These are phyloP conservation scores for Drosophila littoralis DNA, from an alignment of 1,140 invertebrate species.

Conservation along the genomic window DNA sequence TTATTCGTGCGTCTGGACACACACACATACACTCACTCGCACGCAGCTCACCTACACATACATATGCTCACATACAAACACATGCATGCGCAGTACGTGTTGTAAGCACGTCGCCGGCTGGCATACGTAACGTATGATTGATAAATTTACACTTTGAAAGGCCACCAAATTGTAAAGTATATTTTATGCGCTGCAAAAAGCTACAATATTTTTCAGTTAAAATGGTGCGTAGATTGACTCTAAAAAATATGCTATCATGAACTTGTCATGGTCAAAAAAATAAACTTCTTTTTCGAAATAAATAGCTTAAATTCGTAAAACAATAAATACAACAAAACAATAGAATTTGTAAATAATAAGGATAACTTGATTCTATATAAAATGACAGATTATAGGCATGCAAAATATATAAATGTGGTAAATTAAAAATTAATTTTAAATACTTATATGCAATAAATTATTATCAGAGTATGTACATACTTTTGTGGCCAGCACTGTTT, in stretches of 20 bases:
- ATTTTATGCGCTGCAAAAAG: constrained; percentile 27
- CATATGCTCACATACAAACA: constrained; percentile 15
- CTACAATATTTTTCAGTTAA: background rate
- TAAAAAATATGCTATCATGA: constrained; percentile 3
- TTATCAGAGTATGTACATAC: background rate
- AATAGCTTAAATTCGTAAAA: no score
- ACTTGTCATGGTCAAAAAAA: background rate
- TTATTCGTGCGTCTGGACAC: constrained; percentile 55
- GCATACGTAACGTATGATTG: constrained; percentile 68
- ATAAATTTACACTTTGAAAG: constrained; percentile 73
- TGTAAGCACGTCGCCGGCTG: constrained; percentile 16
- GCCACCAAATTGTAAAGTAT: constrained; percentile 45
- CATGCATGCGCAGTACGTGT: constrained; percentile 9
- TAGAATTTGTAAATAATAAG: no score
- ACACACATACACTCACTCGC: background rate
- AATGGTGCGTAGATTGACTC: background rate
- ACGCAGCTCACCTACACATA: constrained; percentile 10
- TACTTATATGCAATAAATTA: background rate
- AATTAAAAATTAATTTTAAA: no score
- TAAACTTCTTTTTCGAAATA: no score
- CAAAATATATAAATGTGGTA: no score
- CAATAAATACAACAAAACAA: background rate
- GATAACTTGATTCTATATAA: no score
- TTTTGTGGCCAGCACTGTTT: constrained; percentile 12
- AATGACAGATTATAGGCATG: no score